A percentile compares a stretch with the other conserved stretches of the same genome.
Conservation (phyloP, 2,113 vertebrate genomes). For the Actinemys pallida region DNA sequence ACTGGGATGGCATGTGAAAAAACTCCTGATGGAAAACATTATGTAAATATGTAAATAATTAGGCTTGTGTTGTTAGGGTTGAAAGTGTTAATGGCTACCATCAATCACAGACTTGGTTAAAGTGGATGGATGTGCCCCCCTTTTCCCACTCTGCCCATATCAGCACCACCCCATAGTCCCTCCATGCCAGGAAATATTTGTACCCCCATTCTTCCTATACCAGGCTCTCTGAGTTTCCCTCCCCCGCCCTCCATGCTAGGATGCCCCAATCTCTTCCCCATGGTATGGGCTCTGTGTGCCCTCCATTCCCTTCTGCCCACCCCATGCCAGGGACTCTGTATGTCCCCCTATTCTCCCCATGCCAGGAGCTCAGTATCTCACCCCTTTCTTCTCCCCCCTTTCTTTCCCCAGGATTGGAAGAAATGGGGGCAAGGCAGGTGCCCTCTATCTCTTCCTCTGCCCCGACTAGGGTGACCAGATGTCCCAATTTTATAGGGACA, state of each 20-base stretch:
- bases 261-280: neutral
- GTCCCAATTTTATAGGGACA: no score
- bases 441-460: neutral
- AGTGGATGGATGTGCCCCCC: neutral
- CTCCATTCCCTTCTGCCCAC: neutral
- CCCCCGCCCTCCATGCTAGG: neutral
- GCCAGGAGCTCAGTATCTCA: neutral
- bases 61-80: neutral
- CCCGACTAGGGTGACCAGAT: neutral
- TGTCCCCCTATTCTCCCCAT: no score
- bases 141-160: neutral
- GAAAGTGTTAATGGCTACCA: neutral
- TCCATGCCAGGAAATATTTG: neutral
- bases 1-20: neutral
- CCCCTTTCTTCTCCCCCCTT: neutral
- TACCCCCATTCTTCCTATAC: neutral
- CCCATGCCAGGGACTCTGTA: no score
- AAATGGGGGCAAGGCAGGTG: neutral
- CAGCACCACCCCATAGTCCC: neutral
- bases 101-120: neutral
- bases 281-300: neutral
- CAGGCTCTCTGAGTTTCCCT: neutral
- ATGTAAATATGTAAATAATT: neutral
- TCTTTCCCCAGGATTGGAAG: neutral
- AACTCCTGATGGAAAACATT: neutral